A percentile compares a stretch with the other conserved stretches of the same genome.
Conservation (phyloP, 2,113 vertebrate species). For the Oncorhynchus tshawytscha region DNA sequence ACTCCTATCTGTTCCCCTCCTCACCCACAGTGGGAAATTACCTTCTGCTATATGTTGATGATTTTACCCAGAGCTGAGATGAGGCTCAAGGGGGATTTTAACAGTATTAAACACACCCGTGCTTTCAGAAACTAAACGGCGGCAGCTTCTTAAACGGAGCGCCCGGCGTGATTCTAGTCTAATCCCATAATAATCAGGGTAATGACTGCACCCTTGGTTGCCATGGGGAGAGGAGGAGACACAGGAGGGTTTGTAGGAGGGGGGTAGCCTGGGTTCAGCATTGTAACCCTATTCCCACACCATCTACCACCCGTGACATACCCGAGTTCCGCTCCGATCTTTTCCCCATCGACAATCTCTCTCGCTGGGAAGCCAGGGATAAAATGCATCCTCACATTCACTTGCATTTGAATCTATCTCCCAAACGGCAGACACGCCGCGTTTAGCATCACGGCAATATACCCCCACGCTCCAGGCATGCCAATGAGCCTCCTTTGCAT, state of each 20-base stretch:
- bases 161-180: conserved; percentile 24
- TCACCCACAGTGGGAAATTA: background rate
- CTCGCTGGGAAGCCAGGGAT: background rate
- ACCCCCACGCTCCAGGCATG: background rate
- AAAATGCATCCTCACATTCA: background rate
- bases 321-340: background rate
- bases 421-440: background rate
- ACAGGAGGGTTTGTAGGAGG: background rate
- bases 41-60: conserved; percentile 3
- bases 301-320: background rate
- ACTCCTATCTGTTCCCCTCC: background rate
- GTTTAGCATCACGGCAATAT: background rate
- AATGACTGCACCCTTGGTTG: conserved; percentile 26
- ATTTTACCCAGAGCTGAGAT: conserved; percentile 26
- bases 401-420: background rate
- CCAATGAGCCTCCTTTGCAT: background rate
- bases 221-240: background rate
- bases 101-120: conserved; percentile 24
- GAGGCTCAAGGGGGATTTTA: background rate
- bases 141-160: conserved; percentile 15
- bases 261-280: background rate
- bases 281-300: background rate
- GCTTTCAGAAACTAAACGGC: conserved; percentile 6
- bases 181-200: conserved; percentile 52
- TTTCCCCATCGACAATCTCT: background rate